phyloP scores from a whole-genome alignment of 2,888 invertebrate species.

The Chaitophorus viminalis region DNA sequence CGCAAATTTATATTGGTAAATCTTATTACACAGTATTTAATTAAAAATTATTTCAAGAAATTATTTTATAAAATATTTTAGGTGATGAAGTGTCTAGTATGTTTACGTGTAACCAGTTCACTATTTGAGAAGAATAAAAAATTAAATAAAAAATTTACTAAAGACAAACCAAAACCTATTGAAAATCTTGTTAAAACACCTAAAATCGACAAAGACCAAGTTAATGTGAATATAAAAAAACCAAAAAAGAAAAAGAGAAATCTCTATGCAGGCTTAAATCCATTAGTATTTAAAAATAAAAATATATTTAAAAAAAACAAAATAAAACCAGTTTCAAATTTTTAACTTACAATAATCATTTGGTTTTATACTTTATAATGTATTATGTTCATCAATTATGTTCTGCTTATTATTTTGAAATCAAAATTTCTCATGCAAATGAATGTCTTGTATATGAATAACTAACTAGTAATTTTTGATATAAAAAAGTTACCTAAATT shows the following conservation, averaged over 20 bases:
- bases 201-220: not conserved
- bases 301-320: conserved; percentile 4
- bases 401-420: too few relatives aligned
- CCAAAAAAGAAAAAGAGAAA: conserved; percentile 44
- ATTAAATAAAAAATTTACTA: not conserved
- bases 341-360: not conserved
- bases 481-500: too few relatives aligned
- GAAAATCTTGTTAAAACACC: not conserved
- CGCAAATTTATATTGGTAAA: conserved; percentile 11
- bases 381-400: too few relatives aligned
- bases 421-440: too few relatives aligned
- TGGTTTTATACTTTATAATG: too few relatives aligned
- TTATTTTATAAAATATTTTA: conserved; percentile 27
- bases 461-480: too few relatives aligned
- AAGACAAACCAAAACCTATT: not conserved
- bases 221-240: not conserved
- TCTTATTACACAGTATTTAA: not conserved
- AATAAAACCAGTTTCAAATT: not conserved
- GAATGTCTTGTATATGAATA: too few relatives aligned
- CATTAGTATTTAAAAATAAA: conserved; percentile 47
- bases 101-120: conserved; percentile 6
- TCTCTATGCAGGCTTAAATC: conserved; percentile 40
- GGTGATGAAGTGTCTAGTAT: conserved; percentile 17
- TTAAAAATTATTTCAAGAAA: not conserved
- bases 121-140: conserved; percentile 7